phyloP scores from a whole-genome alignment of 2,888 invertebrate genomes.

The Calliopum simillimum region DNA sequence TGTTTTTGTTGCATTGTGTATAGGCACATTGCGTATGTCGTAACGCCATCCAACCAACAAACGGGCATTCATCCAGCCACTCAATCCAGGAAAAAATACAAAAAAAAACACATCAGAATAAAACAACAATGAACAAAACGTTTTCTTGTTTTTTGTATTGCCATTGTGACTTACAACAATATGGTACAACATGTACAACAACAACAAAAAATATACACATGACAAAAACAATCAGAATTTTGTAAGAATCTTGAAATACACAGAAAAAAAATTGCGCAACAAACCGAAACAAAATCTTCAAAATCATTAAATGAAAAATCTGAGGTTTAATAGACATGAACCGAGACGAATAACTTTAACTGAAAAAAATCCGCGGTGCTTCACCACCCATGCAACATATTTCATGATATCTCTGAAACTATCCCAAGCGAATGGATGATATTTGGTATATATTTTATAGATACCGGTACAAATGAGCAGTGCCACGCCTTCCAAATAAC shows the following conservation, averaged over 20 bases:
- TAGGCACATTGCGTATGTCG: constrained; percentile 13
- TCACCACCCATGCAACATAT: too few species aligned
- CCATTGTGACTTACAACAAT: constrained; percentile 6
- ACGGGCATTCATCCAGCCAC: neutral
- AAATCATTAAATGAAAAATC: too few species aligned
- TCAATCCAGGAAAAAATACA: neutral
- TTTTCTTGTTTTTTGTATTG: neutral
- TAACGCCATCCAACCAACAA: constrained; percentile 13
- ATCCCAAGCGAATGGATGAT: too few species aligned
- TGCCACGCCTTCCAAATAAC: too few species aligned
- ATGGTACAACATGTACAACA: constrained; percentile 38
- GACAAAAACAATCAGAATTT: neutral
- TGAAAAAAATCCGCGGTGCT: too few species aligned
- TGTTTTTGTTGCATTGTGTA: constrained; percentile 1
- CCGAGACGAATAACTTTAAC: too few species aligned
- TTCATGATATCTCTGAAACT: too few species aligned
- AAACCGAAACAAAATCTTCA: too few species aligned
- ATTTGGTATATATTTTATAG: too few species aligned
- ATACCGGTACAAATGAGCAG: too few species aligned
- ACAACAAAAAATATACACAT: constrained; percentile 28
- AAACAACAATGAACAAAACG: constrained; percentile 17
- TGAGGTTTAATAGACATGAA: too few species aligned
- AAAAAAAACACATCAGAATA: neutral
- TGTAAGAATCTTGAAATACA: neutral
- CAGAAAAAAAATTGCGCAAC: constrained; percentile 39